phyloP scores from a whole-genome alignment of 1,140 invertebrate genomes.

The Sycophila sp. region DNA sequence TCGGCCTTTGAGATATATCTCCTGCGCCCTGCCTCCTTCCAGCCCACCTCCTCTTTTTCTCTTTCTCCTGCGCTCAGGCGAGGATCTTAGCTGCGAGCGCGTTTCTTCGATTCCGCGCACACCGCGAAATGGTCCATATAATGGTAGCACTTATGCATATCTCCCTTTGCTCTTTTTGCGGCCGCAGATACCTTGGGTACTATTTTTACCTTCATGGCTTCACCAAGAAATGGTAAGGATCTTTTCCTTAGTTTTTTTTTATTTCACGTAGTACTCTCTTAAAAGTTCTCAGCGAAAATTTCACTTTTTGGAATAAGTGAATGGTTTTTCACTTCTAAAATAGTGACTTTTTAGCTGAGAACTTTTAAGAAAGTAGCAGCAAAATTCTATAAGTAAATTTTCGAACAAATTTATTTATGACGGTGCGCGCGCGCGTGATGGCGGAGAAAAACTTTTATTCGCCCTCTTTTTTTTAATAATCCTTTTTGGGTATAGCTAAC shows the following conservation, averaged over 20 bases:
- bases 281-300: no score
- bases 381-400: no score
- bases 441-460: no score
- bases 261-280: neutral
- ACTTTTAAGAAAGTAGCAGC: no score
- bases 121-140: neutral
- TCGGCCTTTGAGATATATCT: constrained; percentile 46
- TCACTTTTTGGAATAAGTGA: no score
- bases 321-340: no score
- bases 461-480: no score
- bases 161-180: neutral
- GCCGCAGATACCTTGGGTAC: no score
- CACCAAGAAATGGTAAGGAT: neutral
- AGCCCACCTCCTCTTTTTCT: constrained; percentile 8
- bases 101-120: constrained; percentile 6
- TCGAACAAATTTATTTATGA: no score
- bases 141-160: constrained; percentile 8
- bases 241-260: neutral
- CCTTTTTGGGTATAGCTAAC: no score
- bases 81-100: neutral
- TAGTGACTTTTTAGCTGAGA: no score
- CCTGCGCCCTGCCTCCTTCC: neutral
- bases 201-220: neutral
- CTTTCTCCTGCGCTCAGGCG: neutral
- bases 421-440: no score